Evolutionary conservation across 2,797 vertebrate species (phyloP).

Genomic region (Gephyroberyx darwinii): DNA sequence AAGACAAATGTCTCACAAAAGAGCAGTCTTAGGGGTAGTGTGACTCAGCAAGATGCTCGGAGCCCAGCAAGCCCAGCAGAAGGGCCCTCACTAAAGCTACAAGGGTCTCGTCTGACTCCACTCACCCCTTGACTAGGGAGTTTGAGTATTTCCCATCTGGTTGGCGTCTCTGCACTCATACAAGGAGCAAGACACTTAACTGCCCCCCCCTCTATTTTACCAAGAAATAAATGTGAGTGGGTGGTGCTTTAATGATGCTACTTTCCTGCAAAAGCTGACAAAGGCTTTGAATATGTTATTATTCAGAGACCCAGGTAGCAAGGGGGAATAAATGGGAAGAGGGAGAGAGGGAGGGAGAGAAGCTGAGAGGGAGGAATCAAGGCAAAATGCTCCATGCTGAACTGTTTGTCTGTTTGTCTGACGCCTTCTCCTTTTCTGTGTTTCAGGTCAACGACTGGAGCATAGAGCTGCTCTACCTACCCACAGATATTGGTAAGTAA

Average conservation of each 20-base stretch:
- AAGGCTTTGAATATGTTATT: not conserved
- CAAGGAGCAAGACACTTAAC: no score
- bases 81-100: no score
- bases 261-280: not conserved
- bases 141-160: no score
- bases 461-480: slow-evolving; percentile 55
- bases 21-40: no score
- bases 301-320: not conserved
- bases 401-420: slow-evolving; percentile 43
- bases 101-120: no score
- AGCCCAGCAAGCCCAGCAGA: no score
- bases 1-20: no score
- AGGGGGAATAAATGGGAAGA: not conserved
- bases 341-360: not conserved
- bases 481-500: slow-evolving; percentile 68
- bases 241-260: not conserved
- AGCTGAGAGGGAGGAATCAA: slow-evolving; percentile 28
- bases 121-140: no score
- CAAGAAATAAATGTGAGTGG: not conserved
- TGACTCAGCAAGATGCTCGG: no score
- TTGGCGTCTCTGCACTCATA: no score
- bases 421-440: slow-evolving; percentile 49
- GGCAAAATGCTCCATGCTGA: slow-evolving; percentile 21
- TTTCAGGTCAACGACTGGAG: slow-evolving; percentile 64
- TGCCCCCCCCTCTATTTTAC: not conserved